These are phyloP conservation scores for Syrrhaptes paradoxus DNA, from an alignment of 2,113 vertebrate genomes.

Conservation along the genomic window DNA sequence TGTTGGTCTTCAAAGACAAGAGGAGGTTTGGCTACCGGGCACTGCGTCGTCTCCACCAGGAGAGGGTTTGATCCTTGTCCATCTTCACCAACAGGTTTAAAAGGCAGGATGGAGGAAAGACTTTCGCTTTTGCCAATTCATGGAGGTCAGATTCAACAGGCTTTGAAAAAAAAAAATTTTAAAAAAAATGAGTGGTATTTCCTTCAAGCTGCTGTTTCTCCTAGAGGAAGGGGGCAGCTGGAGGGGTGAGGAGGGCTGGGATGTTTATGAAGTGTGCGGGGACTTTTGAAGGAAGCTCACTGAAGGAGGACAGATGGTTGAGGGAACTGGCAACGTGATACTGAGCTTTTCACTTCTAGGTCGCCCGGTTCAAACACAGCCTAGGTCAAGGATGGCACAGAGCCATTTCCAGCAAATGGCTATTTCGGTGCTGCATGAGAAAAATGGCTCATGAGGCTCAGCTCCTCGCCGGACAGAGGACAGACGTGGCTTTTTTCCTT, in stretches of 20 bases:
- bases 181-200: conserved; percentile 37
- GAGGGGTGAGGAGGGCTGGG: conserved; percentile 46
- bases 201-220: conserved; percentile 14
- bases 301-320: conserved; percentile 60
- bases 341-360: conserved; percentile 54
- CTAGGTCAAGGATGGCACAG: conserved; percentile 41
- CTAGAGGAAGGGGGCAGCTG: conserved; percentile 55
- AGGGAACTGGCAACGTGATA: conserved; percentile 20
- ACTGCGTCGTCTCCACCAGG: not conserved
- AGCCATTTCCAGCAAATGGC: not conserved
- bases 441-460: not conserved
- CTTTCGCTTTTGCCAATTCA: not conserved
- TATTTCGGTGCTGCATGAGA: not conserved
- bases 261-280: conserved; percentile 61
- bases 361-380: not conserved
- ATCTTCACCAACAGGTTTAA: not conserved
- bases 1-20: conserved; percentile 23
- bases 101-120: not conserved
- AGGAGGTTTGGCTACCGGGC: not conserved
- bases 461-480: fast-evolving
- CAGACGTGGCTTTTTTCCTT: fast-evolving
- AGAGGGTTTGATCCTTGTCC: not conserved
- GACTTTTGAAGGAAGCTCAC: conserved; percentile 58
- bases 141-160: not conserved
- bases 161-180: not conserved